Evolutionary conservation across 2,113 vertebrate genomes (phyloP), one percentile per base, ranked within the genome.

Genomic region (Dicaeum eximium): DNA sequence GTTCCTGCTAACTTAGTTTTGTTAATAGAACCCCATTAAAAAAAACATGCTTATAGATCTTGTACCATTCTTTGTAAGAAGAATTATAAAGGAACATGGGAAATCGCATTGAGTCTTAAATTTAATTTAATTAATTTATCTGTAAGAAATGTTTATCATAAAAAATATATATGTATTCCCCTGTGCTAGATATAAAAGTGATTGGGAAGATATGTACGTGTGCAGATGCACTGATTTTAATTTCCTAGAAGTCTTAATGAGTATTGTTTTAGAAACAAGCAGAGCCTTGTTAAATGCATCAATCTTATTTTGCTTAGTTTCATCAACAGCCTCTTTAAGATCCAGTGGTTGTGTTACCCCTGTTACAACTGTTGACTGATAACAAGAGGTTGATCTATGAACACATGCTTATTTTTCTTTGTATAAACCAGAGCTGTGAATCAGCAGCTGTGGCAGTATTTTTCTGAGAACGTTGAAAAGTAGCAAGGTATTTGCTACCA

Each of bases 51-150:
- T 98, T 98, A 97, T 98, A 97, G 96, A 96, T 91, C 94, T 96
- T 97, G 97, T 98, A 97, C 97, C 97, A 90, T 97, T 97, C 98
- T 97, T 97, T 98, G 92, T 98, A 97, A 97, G 97, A 97, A 97
- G 96, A 97, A 96, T 96, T 97, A 97, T 98, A 96, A 97, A 95
- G 97, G 94, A 97, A 96, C 96, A 94, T 97, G 97, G 96, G 96
- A 97, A 98, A 98, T 98, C 67, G 91, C 98, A 98, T 94, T 17
- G 96, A 98, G 96, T 98, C 97, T 98, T 98, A 97, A 98, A 97
- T 95, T 97, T 98, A 98, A 98, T 98, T 98, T 98, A 98, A 97
- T 98, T 98, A 98, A 98, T 98, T 98, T 98, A 98, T 98, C 98
- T 98, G 97, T 98, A 98, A 98, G 97, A 98, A 98, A 98, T 97